A percentile compares a stretch with the other conserved stretches of the same genome.
Conservation (phyloP, 2,888 invertebrate species). For the Caenorhabditis doughertyi region DNA sequence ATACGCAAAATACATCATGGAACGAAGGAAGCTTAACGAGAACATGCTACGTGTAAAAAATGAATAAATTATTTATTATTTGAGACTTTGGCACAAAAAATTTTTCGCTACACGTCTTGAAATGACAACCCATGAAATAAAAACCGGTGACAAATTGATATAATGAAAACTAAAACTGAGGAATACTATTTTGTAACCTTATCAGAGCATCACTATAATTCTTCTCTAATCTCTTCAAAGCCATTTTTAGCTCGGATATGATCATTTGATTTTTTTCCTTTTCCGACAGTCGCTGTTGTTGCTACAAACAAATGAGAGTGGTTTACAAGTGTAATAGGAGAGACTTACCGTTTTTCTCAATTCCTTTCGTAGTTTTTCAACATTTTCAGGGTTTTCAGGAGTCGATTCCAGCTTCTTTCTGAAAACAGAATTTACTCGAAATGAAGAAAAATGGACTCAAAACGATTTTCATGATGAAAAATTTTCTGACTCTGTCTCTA, state of each 20-base stretch:
- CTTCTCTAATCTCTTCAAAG: constrained; percentile 44
- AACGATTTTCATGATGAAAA: no score
- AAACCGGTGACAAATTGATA: neutral
- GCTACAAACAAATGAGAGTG: constrained; percentile 11
- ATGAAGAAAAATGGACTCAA: no score
- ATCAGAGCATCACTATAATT: constrained; percentile 24
- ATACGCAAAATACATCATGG: constrained; percentile 29
- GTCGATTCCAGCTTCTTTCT: constrained; percentile 57
- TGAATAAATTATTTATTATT: constrained; percentile 28
- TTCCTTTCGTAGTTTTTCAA: constrained; percentile 44
- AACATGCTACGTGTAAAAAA: constrained; percentile 34
- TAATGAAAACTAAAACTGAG: constrained; percentile 2
- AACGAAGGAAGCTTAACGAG: constrained; percentile 36
- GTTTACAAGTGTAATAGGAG: neutral
- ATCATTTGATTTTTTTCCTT: constrained; percentile 54
- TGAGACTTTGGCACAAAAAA: no score
- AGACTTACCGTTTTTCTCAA: constrained; percentile 34
- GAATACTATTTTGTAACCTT: constrained; percentile 28
- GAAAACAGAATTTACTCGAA: constrained; percentile 2
- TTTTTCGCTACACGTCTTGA: neutral
- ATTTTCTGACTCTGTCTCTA: no score
- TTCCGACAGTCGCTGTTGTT: constrained; percentile 18
- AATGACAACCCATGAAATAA: neutral
- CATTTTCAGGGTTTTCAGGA: constrained; percentile 53
- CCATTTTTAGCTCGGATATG: constrained; percentile 28